These are phyloP conservation scores for Zaprionus africanus DNA, from an alignment of 1,140 invertebrate genomes.

Conservation along the genomic window DNA sequence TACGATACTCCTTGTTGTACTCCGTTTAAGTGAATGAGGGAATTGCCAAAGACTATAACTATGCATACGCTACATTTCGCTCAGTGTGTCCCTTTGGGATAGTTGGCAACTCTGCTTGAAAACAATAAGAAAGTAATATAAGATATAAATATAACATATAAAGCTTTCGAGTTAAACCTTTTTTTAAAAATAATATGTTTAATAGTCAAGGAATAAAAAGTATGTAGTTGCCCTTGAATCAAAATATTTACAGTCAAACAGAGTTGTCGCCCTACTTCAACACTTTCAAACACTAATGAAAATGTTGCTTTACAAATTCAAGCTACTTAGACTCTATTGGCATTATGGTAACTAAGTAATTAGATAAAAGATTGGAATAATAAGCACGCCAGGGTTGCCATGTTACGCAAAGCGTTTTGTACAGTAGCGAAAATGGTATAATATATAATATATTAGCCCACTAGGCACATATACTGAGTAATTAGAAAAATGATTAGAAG, in stretches of 20 bases:
- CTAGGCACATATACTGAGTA: neutral
- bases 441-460: neutral
- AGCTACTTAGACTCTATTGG: neutral
- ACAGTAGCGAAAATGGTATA: neutral
- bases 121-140: no score
- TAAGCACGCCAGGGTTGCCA: no score
- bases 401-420: no score
- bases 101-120: neutral
- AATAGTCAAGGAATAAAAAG: no score
- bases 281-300: neutral
- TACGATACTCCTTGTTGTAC: constrained; percentile 31
- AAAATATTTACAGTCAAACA: neutral
- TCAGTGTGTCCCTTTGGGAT: neutral
- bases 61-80: neutral
- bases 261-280: neutral
- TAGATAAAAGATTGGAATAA: neutral
- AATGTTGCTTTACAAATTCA: neutral
- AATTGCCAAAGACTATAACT: neutral
- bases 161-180: neutral
- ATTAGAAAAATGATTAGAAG: neutral
- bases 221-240: neutral
- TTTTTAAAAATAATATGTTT: no score
- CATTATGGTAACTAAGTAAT: neutral
- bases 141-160: neutral
- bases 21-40: neutral